Base-by-base conservation (phyloP, 2,888 invertebrate species). In the Drosophila borborema region DNA sequence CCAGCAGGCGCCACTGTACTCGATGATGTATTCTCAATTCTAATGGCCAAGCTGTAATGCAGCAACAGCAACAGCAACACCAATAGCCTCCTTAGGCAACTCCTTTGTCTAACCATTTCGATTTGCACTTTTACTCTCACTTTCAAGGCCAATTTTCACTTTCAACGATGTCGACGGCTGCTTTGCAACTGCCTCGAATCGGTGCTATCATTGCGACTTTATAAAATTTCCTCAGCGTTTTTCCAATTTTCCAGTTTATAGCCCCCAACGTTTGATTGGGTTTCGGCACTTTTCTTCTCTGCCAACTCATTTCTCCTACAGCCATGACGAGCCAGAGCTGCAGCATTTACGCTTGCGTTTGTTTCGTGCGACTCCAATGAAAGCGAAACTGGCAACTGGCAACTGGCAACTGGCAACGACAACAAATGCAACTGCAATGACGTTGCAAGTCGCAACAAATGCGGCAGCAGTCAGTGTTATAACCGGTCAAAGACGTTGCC, bases 121-220 rank as follows among this genome's bases (percentile, higher is more conserved):
- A 64, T 69, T 65, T 45, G 60, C 65, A 72, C 72, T 79, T 73
- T 58, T 74, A 80, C 80, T 82, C 71, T 74, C 82, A 75, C 76
- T 80, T 70, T 80, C 84, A 82, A 85, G 82, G 86, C 80, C 77
- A 72, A 74, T 71, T 86, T 88, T 89, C 82, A 86, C 87, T 86
- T 84, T 89, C 79, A 60, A 64, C 76, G 68, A 64, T 74, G 61
- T 63, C 68, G 69, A 69, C 74, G 78, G 70, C 64, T 84, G 76
- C 72, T 65, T 74, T 54, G 73, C 79, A 82, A 89, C 90, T 89
- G 88, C 70, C 66, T 54, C 64, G 72, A 71, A 63, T 49, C 28
- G 61, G 64, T 58, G 74, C 63, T 76, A 75, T 70, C 84, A 74
- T 76, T 71, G 80, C 61, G 79, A 61, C 86, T 89, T 89, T 89